Evolutionary conservation across 2,797 vertebrate species (phyloP).

Genomic region (Hapalemur alaotrensis): DNA sequence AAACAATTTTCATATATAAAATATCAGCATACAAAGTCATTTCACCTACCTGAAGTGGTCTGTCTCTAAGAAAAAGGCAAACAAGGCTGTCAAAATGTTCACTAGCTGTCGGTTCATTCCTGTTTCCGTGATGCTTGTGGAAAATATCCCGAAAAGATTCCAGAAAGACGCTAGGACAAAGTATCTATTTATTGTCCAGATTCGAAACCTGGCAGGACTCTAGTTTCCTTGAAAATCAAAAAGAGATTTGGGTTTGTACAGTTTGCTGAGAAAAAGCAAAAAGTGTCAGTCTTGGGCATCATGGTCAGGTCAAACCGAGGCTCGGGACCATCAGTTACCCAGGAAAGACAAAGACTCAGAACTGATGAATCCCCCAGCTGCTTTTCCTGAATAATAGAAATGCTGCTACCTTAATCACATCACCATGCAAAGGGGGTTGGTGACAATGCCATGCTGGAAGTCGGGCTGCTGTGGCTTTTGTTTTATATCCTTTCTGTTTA

Average conservation of each 20-base stretch:
- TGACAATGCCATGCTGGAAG: slow-evolving; percentile 74
- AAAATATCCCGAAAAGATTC: slow-evolving; percentile 88
- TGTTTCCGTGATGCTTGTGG: slow-evolving; percentile 89
- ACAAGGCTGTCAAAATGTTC: slow-evolving; percentile 94
- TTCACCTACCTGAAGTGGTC: slow-evolving; percentile 95
- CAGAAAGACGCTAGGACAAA: slow-evolving; percentile 83
- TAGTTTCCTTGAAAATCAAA: slow-evolving; percentile 85
- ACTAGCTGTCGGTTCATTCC: slow-evolving; percentile 96
- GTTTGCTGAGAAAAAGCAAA: slow-evolving; percentile 82
- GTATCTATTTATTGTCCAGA: slow-evolving; percentile 85
- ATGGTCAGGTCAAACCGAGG: slow-evolving; percentile 87
- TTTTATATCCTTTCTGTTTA: slow-evolving; percentile 78
- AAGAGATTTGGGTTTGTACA: slow-evolving; percentile 84
- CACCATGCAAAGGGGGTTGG: slow-evolving; percentile 73
- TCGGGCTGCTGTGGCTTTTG: slow-evolving; percentile 68
- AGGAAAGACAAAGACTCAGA: slow-evolving; percentile 82
- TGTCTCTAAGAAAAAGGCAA: slow-evolving; percentile 93
- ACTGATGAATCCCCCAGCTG: slow-evolving; percentile 67
- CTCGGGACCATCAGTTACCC: slow-evolving; percentile 85
- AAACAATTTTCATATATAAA: slow-evolving; percentile 77
- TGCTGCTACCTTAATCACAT: slow-evolving; percentile 75
- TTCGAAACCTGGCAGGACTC: slow-evolving; percentile 82
- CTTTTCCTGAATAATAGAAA: slow-evolving; percentile 73
- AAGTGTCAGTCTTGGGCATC: slow-evolving; percentile 87
- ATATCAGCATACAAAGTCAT: slow-evolving; percentile 77